Evolutionary conservation across 2,113 vertebrate genomes (phyloP), one percentile per base, ranked within the genome.

Genomic region (Hiodon tergisus): DNA sequence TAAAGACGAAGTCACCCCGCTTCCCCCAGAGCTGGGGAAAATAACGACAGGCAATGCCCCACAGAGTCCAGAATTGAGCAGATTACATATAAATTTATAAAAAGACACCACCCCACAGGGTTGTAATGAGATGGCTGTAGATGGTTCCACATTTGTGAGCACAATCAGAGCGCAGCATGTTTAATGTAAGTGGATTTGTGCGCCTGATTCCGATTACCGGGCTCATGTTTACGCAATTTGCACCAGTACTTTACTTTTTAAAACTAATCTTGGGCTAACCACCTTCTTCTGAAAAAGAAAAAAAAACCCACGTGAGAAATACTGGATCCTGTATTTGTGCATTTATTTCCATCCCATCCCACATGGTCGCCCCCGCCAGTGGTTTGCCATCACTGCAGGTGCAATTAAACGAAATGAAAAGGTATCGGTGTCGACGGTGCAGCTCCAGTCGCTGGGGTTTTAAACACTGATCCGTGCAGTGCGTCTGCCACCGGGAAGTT

Each of bases 371-470:
- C 10, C 59, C 9, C 17, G n/a, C 59, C 57, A 47, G 46, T 7
- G 6, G 55, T 60, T 60, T 52, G 13, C 55, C 69, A 31, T 71
- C 31, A 59, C 57, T 48, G 69, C 4, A 71, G 55, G 69, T 57
- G 50, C 69, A 59, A 60, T 71, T 71, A 71, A 71, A 60, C 59
- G 58, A 71, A 60, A 71, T 48, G 17, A 50, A 58, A 59, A 71
- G 17, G 59, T 60, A 71, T 14, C 9, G 57, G 10, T 48, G 55
- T 71, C 6, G 46, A 51, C 48, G 46, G 58, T 71, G 5, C 57
- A 31, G 57, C 70, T 48, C 31, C 31, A 48, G 70, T 46, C 60
- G 54, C 57, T 16, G 55, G 10, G 13, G 70, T 58, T 71, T 48
- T 8, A 60, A 31, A 16, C 11, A 8, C 60, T 31, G 70, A 48